Conservation (phyloP, 2,113 vertebrate species). For the Toxostoma redivivum region DNA sequence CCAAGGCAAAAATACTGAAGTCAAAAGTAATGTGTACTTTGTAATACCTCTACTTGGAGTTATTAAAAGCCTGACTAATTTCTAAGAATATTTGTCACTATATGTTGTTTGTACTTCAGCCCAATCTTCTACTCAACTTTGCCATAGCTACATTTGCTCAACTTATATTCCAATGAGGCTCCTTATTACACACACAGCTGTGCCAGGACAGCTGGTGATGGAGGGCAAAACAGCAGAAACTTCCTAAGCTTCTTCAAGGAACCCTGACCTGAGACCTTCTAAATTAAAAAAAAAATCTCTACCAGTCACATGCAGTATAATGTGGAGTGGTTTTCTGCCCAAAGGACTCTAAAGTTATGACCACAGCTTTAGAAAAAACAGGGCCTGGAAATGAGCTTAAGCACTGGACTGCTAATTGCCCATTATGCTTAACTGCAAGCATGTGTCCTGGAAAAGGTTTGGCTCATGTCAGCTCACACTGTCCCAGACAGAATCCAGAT, state of each 20-base stretch:
- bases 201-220: neutral
- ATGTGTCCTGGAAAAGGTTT: neutral
- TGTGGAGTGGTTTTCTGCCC: neutral
- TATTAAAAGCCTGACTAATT: neutral
- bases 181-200: neutral
- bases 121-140: neutral
- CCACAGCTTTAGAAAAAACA: neutral
- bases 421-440: neutral
- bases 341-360: neutral
- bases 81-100: neutral
- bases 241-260: neutral
- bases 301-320: neutral
- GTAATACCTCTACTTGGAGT: neutral
- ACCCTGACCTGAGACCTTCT: neutral
- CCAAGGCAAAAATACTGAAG: neutral
- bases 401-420: neutral
- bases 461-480: neutral
- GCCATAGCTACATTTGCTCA: neutral
- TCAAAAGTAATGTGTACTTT: neutral
- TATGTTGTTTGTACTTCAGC: neutral
- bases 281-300: neutral
- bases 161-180: neutral
- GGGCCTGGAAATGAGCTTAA: neutral
- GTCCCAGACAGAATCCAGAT: neutral
- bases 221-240: neutral